Evolutionary conservation across 2,888 invertebrate species (phyloP), one percentile per base, ranked within the genome.

Genomic region (Pasiphila rectangulata): DNA sequence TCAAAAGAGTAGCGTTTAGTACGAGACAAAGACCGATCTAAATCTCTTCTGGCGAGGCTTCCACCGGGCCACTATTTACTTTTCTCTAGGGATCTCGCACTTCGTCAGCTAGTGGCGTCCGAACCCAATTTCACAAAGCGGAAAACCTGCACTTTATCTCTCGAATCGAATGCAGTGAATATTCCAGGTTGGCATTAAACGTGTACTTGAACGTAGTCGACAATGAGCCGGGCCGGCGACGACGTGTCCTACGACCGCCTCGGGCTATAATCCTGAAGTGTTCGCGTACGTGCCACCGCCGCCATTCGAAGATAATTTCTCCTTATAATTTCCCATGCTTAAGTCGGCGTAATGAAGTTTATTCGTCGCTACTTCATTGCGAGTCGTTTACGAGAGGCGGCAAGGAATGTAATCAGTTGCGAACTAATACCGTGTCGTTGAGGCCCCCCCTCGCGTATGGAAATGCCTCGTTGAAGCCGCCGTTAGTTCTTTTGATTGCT

Each of bases 401-500:
- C 77, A 70, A 72, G 79, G 83, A 87, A 86, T 85, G 87, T 87
- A 88, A 87, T 87, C 85, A 86, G 84, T 83, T 84, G 83, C 75
- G 79, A 87, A 86, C 86, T 87, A 85, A 87, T 83, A 85, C 80
- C 73, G 73, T 79, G 82, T 75, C 83, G 75, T 80, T 80, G 71
- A 67, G 75, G 76, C 75, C 82, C 79, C 13, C 76, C 75, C 77
- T 72, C 83, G 79, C 80, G 84, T 88, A 87, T 88, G 85, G 81
- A 81, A 85, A 86, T 84, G 83, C 75, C 80, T 82, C 82, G 80
- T 83, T 78, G 78, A 70, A 75, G 80, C 66, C 69, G 68, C 78
- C 72, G 84, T 84, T 82, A 88, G 82, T 87, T 87, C 86, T 86
- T 87, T 86, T 85, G 84, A 86, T 86, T 79, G 80, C 82, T 77